phyloP scores from a whole-genome alignment of 2,113 vertebrate genomes.

The Nerophis lumbriciformis region DNA sequence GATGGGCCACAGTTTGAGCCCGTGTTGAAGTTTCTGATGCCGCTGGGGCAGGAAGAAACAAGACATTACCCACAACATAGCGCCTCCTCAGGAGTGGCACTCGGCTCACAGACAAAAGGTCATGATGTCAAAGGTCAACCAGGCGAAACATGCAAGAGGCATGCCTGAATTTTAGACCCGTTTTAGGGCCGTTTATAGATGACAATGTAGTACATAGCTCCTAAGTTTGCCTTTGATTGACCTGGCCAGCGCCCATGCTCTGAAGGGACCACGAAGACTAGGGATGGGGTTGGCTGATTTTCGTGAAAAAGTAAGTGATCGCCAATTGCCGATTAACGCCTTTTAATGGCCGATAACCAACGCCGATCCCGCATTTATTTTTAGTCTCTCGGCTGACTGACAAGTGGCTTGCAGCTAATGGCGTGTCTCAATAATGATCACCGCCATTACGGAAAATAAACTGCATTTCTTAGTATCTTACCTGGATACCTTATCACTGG shows the following conservation, averaged over 20 bases:
- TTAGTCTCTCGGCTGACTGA: no score
- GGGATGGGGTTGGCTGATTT: no score
- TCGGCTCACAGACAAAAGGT: slow-evolving; percentile 31
- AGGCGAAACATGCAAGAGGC: slow-evolving; percentile 4
- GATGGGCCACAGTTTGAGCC: slow-evolving; percentile 56
- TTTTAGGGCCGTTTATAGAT: neutral
- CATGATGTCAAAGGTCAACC: slow-evolving; percentile 39
- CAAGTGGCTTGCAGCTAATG: no score
- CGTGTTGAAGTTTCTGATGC: slow-evolving; percentile 35
- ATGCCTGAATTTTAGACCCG: slow-evolving; percentile 4
- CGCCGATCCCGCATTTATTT: no score
- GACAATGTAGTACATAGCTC: slow-evolving; percentile 1
- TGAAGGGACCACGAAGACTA: slow-evolving; percentile 37
- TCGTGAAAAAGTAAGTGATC: no score
- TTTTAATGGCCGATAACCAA: no score
- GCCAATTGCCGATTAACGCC: no score
- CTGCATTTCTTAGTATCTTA: no score
- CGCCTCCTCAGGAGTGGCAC: slow-evolving; percentile 18
- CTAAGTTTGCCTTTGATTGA: slow-evolving; percentile 28
- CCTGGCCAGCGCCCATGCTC: slow-evolving; percentile 37
- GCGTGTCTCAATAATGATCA: no score
- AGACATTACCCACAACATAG: slow-evolving; percentile 29
- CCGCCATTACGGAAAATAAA: no score
- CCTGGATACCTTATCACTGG: no score
- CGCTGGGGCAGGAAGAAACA: slow-evolving; percentile 23